Percentiles rank a stretch among this genome's conserved stretches.
Evolutionary conservation across 2,113 vertebrate genomes (phyloP).

Genomic region (Hippocampus zosterae): DNA sequence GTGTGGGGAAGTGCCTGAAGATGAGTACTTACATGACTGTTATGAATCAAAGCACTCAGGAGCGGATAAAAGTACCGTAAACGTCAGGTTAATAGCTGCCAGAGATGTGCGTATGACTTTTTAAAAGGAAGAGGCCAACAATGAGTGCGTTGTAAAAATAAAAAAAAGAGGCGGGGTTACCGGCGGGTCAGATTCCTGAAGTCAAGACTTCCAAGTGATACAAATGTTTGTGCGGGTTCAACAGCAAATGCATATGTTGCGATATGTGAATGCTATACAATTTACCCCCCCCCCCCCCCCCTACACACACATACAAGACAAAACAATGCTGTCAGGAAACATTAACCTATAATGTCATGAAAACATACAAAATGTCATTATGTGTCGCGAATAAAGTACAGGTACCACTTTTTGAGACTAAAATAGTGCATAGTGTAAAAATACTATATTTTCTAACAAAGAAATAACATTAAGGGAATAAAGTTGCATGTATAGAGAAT

Average conservation of each 20-base stretch:
- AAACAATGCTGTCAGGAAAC: background rate
- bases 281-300: no score
- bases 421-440: no score
- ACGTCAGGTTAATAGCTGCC: constrained; percentile 62
- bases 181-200: constrained; percentile 54
- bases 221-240: background rate
- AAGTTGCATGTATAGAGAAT: no score
- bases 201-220: constrained; percentile 25
- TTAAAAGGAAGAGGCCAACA: constrained; percentile 69
- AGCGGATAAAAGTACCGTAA: constrained; percentile 65
- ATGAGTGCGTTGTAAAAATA: constrained; percentile 51
- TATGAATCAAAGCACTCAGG: constrained; percentile 67
- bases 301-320: no score
- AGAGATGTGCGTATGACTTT: constrained; percentile 40
- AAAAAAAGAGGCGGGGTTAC: constrained; percentile 46
- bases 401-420: no score
- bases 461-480: no score
- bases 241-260: background rate
- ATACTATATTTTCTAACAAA: no score
- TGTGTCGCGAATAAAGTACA: no score
- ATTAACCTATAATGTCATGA: background rate
- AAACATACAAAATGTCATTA: no score
- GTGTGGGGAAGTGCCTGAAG: constrained; percentile 11
- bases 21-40: constrained; percentile 60
- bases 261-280: no score